Percentiles rank a stretch among this genome's conserved stretches.
Evolutionary conservation across 2,113 vertebrate species (phyloP).

Genomic region (Brachirus orientalis): DNA sequence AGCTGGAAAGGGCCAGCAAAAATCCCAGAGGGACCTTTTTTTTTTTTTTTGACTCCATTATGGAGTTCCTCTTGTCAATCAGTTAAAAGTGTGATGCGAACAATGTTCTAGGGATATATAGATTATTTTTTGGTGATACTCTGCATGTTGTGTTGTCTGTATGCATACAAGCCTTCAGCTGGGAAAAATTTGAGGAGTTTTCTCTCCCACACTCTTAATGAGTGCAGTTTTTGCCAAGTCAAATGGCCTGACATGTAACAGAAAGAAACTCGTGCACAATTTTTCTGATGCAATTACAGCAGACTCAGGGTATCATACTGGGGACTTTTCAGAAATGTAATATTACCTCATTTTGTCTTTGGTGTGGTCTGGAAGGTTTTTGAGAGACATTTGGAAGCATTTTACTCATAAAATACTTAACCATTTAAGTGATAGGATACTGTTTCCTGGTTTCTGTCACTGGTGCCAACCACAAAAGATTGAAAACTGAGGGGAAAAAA

Average conservation of each 20-base stretch:
- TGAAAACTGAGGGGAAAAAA: constrained; percentile 37
- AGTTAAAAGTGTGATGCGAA: background rate
- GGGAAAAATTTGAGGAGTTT: constrained; percentile 70
- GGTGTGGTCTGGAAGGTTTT: constrained; percentile 95
- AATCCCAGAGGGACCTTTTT: background rate
- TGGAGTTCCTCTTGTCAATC: background rate
- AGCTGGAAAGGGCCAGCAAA: constrained; percentile 12
- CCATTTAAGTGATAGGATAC: constrained; percentile 94
- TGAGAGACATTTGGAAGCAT: constrained; percentile 96
- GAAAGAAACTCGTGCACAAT: constrained; percentile 70
- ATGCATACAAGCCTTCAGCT: constrained; percentile 57
- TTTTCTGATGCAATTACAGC: constrained; percentile 92
- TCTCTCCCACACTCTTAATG: constrained; percentile 73
- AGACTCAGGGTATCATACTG: constrained; percentile 88
- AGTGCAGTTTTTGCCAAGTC: constrained; percentile 69
- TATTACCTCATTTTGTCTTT: constrained; percentile 94
- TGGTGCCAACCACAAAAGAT: constrained; percentile 68
- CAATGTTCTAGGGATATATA: background rate
- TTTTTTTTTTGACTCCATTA: background rate
- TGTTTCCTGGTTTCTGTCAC: constrained; percentile 83
- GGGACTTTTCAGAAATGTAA: constrained; percentile 92
- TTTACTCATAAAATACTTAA: constrained; percentile 97
- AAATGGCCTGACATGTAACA: constrained; percentile 76
- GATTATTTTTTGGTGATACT: constrained; percentile 15
- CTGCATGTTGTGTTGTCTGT: constrained; percentile 37